phyloP scores from a whole-genome alignment of 1,140 invertebrate genomes.

The Zaprionus capensis region DNA sequence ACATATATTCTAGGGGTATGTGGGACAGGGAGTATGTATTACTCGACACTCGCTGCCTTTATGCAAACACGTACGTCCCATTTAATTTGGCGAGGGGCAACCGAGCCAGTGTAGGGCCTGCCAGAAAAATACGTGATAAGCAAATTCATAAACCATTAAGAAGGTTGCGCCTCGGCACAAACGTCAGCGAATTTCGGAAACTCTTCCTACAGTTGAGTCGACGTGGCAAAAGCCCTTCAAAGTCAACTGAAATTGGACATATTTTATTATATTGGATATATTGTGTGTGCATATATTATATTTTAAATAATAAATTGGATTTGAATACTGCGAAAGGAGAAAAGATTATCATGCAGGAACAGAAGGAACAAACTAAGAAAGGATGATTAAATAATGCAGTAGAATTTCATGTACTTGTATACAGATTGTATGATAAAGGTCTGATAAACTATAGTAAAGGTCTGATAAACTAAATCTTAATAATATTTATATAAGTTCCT shows the following conservation, averaged over 20 bases:
- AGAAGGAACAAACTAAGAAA: too few species aligned
- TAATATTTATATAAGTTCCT: too few species aligned
- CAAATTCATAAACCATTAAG: constrained; percentile 79
- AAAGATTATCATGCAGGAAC: neutral
- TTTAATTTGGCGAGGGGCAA: constrained; percentile 74
- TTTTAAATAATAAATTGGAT: neutral
- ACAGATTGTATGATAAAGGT: too few species aligned
- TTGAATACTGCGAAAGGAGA: neutral
- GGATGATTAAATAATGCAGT: too few species aligned
- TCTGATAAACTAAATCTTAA: too few species aligned
- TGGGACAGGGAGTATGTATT: constrained; percentile 1
- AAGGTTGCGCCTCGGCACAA: constrained; percentile 62
- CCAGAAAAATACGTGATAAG: constrained; percentile 76
- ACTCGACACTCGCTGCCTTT: constrained; percentile 46
- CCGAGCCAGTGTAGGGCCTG: constrained; percentile 60
- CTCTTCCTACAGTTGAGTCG: neutral
- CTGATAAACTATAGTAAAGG: too few species aligned
- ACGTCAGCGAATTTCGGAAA: constrained; percentile 56
- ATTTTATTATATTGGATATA: too few species aligned
- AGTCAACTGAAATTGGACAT: neutral
- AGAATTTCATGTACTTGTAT: neutral
- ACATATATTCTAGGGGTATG: constrained; percentile 10
- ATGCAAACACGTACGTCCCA: constrained; percentile 77
- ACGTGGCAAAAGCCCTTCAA: neutral
- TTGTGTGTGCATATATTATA: neutral